A percentile compares a stretch with the other conserved stretches of the same genome.
These are phyloP conservation scores for Ligdia adustata DNA, from an alignment of 2,888 invertebrate genomes.

Conservation along the genomic window DNA sequence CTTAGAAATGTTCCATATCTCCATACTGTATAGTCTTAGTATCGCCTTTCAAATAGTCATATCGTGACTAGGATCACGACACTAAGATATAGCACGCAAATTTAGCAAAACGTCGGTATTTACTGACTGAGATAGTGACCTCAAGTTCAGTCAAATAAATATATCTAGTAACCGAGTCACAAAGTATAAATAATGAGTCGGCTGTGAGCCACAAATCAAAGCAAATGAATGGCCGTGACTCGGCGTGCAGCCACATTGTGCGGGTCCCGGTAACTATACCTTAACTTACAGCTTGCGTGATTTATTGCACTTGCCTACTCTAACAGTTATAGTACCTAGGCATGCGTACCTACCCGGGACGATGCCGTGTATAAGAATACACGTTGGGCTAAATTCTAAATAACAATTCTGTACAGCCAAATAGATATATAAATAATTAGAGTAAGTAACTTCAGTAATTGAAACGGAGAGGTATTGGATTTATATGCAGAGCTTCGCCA, in stretches of 20 bases:
- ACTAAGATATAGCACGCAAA: not conserved
- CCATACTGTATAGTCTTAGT: too few relatives aligned
- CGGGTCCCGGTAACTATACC: not conserved
- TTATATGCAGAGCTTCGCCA: too few relatives aligned
- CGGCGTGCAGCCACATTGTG: constrained; percentile 3
- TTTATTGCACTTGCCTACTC: constrained; percentile 7
- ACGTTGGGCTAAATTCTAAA: too few relatives aligned
- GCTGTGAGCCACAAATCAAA: constrained; percentile 34
- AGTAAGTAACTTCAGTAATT: too few relatives aligned
- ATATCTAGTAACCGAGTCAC: constrained; percentile 28
- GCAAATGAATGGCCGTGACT: constrained; percentile 36
- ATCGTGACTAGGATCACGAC: not conserved
- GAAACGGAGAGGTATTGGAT: too few relatives aligned
- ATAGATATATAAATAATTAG: too few relatives aligned
- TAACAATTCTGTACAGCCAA: too few relatives aligned
- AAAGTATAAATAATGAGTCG: constrained; percentile 37
- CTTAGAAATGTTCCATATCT: too few relatives aligned
- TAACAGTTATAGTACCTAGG: too few relatives aligned
- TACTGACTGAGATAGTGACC: constrained; percentile 19
- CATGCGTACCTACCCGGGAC: too few relatives aligned
- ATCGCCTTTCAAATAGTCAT: too few relatives aligned
- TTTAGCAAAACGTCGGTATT: constrained; percentile 6
- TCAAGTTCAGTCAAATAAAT: constrained; percentile 29
- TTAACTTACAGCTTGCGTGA: not conserved
- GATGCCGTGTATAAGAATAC: too few relatives aligned